Evolutionary conservation across 2,797 vertebrate species (phyloP), one percentile per base, ranked within the genome.

Genomic region (Macropodus opercularis): DNA sequence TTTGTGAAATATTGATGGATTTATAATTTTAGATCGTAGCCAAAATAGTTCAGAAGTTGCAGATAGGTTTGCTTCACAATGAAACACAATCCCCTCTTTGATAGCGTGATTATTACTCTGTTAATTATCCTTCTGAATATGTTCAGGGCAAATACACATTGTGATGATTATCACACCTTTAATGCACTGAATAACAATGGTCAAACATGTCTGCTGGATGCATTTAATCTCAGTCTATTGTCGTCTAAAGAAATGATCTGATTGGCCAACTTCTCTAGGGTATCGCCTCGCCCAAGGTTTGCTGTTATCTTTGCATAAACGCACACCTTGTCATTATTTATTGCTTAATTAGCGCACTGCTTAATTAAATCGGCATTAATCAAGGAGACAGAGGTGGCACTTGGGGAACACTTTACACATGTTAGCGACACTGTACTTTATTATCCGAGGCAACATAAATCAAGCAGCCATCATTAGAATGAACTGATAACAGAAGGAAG

Each of bases 291-390:
- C 84, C 77, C 72, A 59, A 75, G 87, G 64, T 89, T 88, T 77
- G 72, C 77, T 67, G 77, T 91, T 89, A 89, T 90, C 90, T 92
- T 83, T 81, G 87, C 86, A 90, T 87, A 87, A 89, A 90, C 63
- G 85, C 86, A 72, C 81, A 90, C 87, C 90, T 90, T 88, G 87
- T 93, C 91, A 92, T 92, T 92, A 92, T 91, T 92, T 92, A 92
- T 85, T 80, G 87, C 87, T 89, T 92, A 91, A 93, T 93, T 92
- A 93, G 89, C 73, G 50, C 75, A 19, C 59, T 1, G 85, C 80
- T 85, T 92, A 92, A 92, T 93, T 92, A 91, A 91, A 90, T 90
- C 86, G 74, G 79, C 88, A 93, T 93, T 92, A 92, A 93, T 93
- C 91, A 92, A 85, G 73, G 59, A 89, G 90, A 91, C 89, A 88